Percentiles rank a stretch among this genome's conserved stretches.
phyloP scores from a whole-genome alignment of 2,113 vertebrate genomes.

The Oncorhynchus clarkii region DNA sequence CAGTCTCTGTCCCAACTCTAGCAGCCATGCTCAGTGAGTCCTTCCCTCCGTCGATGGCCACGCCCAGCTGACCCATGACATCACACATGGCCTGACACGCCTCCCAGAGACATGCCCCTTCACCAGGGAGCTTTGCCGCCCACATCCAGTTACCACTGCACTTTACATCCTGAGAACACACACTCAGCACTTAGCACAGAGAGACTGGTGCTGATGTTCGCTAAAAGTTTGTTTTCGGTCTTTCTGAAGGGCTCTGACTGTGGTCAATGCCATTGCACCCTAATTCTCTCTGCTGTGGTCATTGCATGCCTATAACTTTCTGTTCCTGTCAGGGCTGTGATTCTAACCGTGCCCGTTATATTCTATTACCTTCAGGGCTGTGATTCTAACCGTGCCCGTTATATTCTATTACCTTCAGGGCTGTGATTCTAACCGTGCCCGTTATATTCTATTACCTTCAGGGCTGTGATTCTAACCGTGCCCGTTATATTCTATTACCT shows the following conservation, averaged over 20 bases:
- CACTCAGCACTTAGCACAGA: neutral
- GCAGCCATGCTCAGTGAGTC: conserved; percentile 95
- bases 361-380: conserved; percentile 75
- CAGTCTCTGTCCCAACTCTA: conserved; percentile 78
- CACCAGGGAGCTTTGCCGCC: conserved; percentile 87
- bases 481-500: conserved; percentile 53
- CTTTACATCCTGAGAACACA: conserved; percentile 81
- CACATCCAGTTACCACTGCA: conserved; percentile 97
- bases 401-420: conserved; percentile 54
- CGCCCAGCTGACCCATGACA: conserved; percentile 81
- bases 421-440: neutral
- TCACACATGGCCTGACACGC: conserved; percentile 87
- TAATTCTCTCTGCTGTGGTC: neutral
- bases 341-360: neutral
- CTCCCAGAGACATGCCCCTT: conserved; percentile 80
- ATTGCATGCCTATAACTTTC: no score
- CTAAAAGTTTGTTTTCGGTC: no score
- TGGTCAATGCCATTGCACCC: neutral
- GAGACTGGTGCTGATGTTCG: no score
- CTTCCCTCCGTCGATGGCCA: conserved; percentile 90
- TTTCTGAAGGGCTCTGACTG: no score
- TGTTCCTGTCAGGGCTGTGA: neutral
- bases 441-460: conserved; percentile 54
- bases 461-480: neutral
- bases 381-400: conserved; percentile 52